Conservation (phyloP, 2,888 invertebrate genomes). For the Meiosimyza platycephala region DNA sequence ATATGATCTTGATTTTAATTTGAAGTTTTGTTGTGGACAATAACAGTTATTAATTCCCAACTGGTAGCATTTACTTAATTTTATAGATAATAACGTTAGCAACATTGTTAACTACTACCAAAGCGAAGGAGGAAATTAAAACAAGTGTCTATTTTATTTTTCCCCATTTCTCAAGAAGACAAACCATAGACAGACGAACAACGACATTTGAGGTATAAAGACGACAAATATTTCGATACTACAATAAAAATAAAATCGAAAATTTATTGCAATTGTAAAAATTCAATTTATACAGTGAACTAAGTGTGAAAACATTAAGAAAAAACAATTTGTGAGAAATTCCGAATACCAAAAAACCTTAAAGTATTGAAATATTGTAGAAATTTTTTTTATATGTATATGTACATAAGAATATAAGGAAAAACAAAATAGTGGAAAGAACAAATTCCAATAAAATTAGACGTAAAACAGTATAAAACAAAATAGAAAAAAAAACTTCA, state of each 20-base stretch:
- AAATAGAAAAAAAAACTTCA: neutral
- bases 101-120: neutral
- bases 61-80: neutral
- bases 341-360: neutral
- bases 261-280: neutral
- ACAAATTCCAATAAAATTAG: neutral
- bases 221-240: neutral
- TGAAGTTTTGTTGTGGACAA: too few species aligned
- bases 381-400: neutral
- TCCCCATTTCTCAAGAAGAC: neutral
- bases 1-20: too few species aligned
- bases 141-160: constrained; percentile 14
- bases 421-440: neutral
- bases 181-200: neutral
- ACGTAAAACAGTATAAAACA: neutral
- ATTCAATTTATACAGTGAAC: neutral
- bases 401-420: neutral
- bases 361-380: neutral
- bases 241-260: neutral
- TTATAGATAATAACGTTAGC: neutral
- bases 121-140: neutral
- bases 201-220: neutral
- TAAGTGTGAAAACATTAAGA: neutral
- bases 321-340: neutral
- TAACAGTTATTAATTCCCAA: too few species aligned